phyloP scores from a whole-genome alignment of 2,113 vertebrate species.

The Pterocles burchelli region DNA sequence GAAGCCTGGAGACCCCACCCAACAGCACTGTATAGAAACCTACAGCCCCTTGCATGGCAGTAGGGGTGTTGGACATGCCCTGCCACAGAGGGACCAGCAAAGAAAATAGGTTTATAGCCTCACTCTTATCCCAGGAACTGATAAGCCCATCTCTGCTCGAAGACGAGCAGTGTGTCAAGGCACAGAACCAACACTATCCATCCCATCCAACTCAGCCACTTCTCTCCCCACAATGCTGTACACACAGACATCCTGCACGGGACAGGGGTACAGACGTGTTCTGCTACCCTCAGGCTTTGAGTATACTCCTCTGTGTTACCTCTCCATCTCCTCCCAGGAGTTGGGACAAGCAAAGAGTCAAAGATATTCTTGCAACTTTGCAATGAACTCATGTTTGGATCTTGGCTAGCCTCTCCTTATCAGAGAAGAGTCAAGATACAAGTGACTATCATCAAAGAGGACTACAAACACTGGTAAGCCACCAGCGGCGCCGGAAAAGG shows the following conservation, averaged over 20 bases:
- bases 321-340: background rate
- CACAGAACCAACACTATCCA: background rate
- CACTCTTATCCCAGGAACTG: background rate
- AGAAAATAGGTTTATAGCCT: background rate
- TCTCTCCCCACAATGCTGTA: background rate
- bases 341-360: background rate
- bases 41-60: background rate
- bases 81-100: background rate
- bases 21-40: background rate
- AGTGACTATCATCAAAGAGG: background rate
- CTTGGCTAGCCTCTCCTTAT: background rate
- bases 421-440: background rate
- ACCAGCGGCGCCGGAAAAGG: background rate
- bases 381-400: background rate
- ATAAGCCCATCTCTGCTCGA: background rate
- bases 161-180: background rate
- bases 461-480: background rate
- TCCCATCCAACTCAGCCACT: background rate
- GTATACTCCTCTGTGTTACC: background rate
- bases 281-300: background rate
- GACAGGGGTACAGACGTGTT: background rate
- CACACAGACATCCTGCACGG: background rate
- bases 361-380: background rate
- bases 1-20: background rate
- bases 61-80: background rate